Evolutionary conservation across 2,797 vertebrate species (phyloP), one percentile per base, ranked within the genome.

Genomic region (Naso thynnoides): DNA sequence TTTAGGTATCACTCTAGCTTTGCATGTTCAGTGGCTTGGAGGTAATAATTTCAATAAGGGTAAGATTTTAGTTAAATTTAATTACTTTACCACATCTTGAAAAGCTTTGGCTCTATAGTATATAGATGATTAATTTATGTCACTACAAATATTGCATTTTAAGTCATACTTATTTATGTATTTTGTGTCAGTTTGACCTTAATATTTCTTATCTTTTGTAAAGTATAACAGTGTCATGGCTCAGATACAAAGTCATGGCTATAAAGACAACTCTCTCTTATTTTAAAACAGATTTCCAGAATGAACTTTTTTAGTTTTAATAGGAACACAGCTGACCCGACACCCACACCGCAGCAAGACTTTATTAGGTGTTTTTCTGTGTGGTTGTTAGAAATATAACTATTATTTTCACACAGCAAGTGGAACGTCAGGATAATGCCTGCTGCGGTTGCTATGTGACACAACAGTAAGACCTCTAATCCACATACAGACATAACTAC

Each of bases 351-450:
- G 44, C 50, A 50, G 54, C 48, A 53, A 56, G n/a, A 58, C 60
- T 84, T 71, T 52, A 76, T 82, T 66, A 72, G 57, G 10, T 24
- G 42, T 67, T 76, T 76, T 70, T 67, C 59, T 62, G 62, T 78
- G 62, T 58, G 2, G 29, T 74, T 48, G 31, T 68, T 66, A 33
- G 33, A 82, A 79, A 76, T 53, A 67, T 14, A 75, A 39, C 13
- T 21, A 48, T 57, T 70, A 56, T 57, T 76, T 56, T 55, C 64
- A 73, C 54, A 56, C 19, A 41, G 38, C 19, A 58, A 76, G 53
- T 61, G 21, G 7, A 74, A 75, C 39, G 62, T 36, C 56, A 39
- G 50, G 14, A 47, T 52, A 64, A 74, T 2, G 9, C 67, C 76
- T 9, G 54, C 15, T 42, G 56, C 4, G 6, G 60, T 82, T 76